A percentile compares a stretch with the other conserved stretches of the same genome.
Evolutionary conservation across 2,888 invertebrate genomes (phyloP).

Genomic region (Anagyrus pseudococci): DNA sequence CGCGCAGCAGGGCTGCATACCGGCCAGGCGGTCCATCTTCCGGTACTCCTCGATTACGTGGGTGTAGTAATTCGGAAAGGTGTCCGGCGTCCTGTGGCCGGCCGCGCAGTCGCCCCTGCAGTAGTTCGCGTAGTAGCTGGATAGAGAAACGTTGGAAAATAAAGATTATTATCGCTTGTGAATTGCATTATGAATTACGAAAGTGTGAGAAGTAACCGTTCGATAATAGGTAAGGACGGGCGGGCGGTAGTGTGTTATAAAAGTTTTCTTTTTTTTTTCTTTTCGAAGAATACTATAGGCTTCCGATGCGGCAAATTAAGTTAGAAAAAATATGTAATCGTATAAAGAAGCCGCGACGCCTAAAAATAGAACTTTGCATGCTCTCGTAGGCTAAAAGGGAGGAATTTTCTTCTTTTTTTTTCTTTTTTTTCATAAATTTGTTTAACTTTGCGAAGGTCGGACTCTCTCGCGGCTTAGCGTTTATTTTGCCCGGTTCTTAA

Average conservation of each 20-base stretch:
- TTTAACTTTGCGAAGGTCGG: too few species aligned
- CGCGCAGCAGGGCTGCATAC: slow-evolving; percentile 91
- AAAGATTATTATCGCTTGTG: too few species aligned
- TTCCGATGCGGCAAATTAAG: slow-evolving; percentile 15
- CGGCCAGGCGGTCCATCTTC: slow-evolving; percentile 75
- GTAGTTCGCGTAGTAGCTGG: slow-evolving; percentile 86
- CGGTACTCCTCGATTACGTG: slow-evolving; percentile 91
- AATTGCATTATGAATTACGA: too few species aligned
- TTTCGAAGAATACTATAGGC: not conserved
- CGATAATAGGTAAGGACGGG: too few species aligned
- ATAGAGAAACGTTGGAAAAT: too few species aligned
- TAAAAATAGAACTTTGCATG: not conserved
- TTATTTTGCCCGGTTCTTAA: too few species aligned
- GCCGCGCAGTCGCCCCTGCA: slow-evolving; percentile 88
- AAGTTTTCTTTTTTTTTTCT: not conserved
- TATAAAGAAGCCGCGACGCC: not conserved
- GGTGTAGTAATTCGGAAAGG: slow-evolving; percentile 86
- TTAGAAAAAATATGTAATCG: not conserved
- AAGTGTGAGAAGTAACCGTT: too few species aligned
- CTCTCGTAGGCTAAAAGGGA: too few species aligned
- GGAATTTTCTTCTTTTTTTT: too few species aligned
- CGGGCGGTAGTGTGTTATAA: too few species aligned
- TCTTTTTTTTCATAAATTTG: too few species aligned
- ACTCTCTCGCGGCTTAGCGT: too few species aligned
- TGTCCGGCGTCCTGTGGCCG: slow-evolving; percentile 78